Evolutionary conservation across 2,113 vertebrate genomes (phyloP), one percentile per base, ranked within the genome.

Genomic region (Myotis lucifugus): DNA sequence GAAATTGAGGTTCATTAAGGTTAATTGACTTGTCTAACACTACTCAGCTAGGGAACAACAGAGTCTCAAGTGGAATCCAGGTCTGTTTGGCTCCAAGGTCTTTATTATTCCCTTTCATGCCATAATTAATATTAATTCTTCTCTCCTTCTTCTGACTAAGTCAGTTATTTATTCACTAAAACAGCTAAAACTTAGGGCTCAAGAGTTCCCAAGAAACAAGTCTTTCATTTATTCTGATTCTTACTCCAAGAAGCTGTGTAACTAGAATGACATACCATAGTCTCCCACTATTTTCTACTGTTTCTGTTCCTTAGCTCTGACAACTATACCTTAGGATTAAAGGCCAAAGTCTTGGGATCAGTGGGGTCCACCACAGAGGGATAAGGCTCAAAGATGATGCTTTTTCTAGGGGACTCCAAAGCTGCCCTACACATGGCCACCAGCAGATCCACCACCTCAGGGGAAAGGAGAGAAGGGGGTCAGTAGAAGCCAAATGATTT

Each of bases 361-460:
- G 99, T 99, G 93, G 99, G 99, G 98, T 99, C 99, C 70, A 99
- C 99, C 37, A 99, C 99, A 0, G 99, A 99, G 3, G 99, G 99
- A 93, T 99, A 99, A 91, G 99, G 99, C 98, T 99, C 99, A 8
- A 99, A 99, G 97, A 99, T 99, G 98, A 99, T 99, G 98, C 99
- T 99, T 94, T 99, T 99, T 91, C 99, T 99, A 0, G 99, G 99
- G 37, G 99, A 99, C 95, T 99, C 99, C 18, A 99, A 98, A 82
- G 99, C 99, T 23, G 99, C 99, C 1, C 99, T 98, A 96, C 99
- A 99, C 99, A 99, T 99, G 64, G 99, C 99, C 96, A 99, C 99
- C 81, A 99, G 98, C 84, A 99, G 98, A 93, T 99, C 99, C 93
- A 99, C 99, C 94, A 99, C 99, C 99, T 99, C 93, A 27, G 81